Evolutionary conservation across 2,797 vertebrate genomes (phyloP).

Genomic region (Carcharodon carcharias): DNA sequence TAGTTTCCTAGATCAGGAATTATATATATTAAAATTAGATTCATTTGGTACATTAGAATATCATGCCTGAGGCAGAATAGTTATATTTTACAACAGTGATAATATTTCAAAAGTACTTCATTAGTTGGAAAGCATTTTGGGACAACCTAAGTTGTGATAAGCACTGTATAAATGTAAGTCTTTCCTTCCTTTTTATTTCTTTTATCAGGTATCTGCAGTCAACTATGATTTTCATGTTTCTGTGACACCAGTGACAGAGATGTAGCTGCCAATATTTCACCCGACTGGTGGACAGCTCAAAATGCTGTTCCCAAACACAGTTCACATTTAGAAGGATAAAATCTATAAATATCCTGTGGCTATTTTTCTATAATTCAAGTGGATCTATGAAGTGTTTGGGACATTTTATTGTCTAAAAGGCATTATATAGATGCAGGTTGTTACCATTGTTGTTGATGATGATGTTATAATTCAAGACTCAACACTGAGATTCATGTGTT

Average conservation of each 20-base stretch:
- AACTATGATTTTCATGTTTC: background rate
- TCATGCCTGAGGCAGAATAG: background rate
- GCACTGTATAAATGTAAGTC: background rate
- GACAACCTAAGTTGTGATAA: background rate
- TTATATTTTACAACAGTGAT: background rate
- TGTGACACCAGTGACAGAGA: background rate
- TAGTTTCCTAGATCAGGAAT: conserved; percentile 36
- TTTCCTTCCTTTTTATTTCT: background rate
- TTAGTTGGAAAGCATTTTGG: background rate
- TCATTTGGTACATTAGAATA: background rate
- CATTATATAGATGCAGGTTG: background rate
- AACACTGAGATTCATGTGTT: background rate
- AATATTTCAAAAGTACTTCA: background rate
- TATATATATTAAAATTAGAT: background rate
- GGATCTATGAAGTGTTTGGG: background rate
- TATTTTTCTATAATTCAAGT: background rate
- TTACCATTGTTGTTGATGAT: background rate
- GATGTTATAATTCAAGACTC: background rate
- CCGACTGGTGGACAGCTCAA: background rate
- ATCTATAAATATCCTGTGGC: background rate
- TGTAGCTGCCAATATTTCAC: background rate
- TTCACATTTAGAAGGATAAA: background rate
- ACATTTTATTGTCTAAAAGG: background rate
- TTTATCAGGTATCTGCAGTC: background rate
- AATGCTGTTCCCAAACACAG: background rate